Conservation (phyloP, 2,888 invertebrate genomes). For the Dryocosmus kuriphilus region DNA sequence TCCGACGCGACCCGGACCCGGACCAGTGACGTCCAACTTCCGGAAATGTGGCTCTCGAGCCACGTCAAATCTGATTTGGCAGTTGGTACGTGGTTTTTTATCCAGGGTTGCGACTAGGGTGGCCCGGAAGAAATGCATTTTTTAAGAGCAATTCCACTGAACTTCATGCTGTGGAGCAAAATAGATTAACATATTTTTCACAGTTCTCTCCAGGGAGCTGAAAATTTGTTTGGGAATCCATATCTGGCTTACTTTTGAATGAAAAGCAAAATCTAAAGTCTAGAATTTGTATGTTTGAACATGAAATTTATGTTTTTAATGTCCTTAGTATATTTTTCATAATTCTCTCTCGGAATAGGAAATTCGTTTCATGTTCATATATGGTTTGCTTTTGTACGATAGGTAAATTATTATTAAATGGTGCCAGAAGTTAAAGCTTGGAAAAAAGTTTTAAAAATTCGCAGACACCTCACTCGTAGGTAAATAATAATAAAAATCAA, state of each 20-base stretch:
- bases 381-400: too few relatives aligned
- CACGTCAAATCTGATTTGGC: slow-evolving; percentile 1
- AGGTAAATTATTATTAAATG: too few relatives aligned
- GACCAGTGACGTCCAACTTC: slow-evolving; percentile 9
- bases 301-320: too few relatives aligned
- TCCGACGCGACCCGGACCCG: not conserved
- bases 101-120: slow-evolving; percentile 6
- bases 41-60: not conserved
- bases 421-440: too few relatives aligned
- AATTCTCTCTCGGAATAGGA: too few relatives aligned
- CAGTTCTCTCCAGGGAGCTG: not conserved
- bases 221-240: not conserved
- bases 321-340: too few relatives aligned
- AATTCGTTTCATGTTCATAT: too few relatives aligned
- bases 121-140: slow-evolving; percentile 15
- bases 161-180: not conserved
- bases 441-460: too few relatives aligned
- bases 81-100: slow-evolving; percentile 10
- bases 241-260: not conserved
- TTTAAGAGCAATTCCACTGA: slow-evolving; percentile 22
- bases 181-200: slow-evolving; percentile 5
- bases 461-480: too few relatives aligned
- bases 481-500: too few relatives aligned
- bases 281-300: too few relatives aligned
- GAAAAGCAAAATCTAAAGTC: too few relatives aligned